Base-by-base conservation (phyloP, 2,888 invertebrate species). In the Apamea monoglypha region DNA sequence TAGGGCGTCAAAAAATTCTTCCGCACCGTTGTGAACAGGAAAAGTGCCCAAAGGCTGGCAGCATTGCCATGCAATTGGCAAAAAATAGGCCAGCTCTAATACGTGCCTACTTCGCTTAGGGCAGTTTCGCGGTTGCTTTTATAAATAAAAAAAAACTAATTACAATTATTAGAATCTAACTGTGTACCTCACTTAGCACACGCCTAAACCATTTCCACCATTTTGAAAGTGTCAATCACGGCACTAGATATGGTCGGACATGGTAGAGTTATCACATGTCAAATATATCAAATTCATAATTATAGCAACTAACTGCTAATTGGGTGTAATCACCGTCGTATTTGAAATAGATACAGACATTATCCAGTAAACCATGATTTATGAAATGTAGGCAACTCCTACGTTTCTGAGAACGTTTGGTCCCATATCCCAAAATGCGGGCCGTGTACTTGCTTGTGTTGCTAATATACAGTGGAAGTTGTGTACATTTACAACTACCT, bases 371-470 rank as follows among this genome's bases (percentile, higher is more conserved):
- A 73, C 7, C 25, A 63, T 76, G n/a, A 78, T 71, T 72, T 47
- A 71, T 64, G 29, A 64, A 53, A 5, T 53, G 14, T 44, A 18
- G n/a, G 10, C 21, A 50, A 40, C 56, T 16, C 4, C 18, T 25
- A 36, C 16, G 29, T 47, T 36, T 2, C 72, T 29, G 8, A 47
- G 2, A 32, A 47, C 32, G 16, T 66, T 21, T 40, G 53, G 25
- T 29, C 16, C 16, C 78, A 74, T 40, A 56, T 25, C 5, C 25
- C 53, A 84, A 82, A 47, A 85, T 85, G 84, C 18, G 72, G 47
- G 47, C 56, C 25, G 29, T 78, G 10, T 78, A 50, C 40, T 40
- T 85, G 16, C 78, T 84, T 36, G 82, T 85, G 69, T 72, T 29
- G 40, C 29, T 85, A 32, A 18, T 84, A 25, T 66, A n/a, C 25